phyloP scores from a whole-genome alignment of 2,888 invertebrate species.

The Drosophila neotestacea region DNA sequence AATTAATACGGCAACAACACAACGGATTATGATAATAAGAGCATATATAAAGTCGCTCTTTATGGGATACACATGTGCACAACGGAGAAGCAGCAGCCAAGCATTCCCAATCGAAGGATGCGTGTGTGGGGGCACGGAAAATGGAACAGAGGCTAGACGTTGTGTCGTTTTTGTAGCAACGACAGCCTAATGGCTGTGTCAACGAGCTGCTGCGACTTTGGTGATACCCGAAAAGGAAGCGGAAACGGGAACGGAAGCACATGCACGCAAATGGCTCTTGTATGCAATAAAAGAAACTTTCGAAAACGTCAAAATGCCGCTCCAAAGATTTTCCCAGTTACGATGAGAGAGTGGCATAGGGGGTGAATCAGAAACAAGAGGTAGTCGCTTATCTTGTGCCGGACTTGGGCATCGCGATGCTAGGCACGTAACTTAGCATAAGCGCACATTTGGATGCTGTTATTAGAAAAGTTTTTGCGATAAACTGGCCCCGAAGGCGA shows the following conservation, averaged over 20 bases:
- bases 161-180: slow-evolving; percentile 61
- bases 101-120: slow-evolving; percentile 22
- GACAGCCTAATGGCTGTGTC: slow-evolving; percentile 76
- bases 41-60: slow-evolving; percentile 72
- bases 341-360: slow-evolving; percentile 46
- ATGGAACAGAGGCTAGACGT: slow-evolving; percentile 51
- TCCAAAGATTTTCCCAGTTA: slow-evolving; percentile 77
- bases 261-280: slow-evolving; percentile 81
- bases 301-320: slow-evolving; percentile 79
- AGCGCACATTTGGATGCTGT: slow-evolving; percentile 80
- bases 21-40: slow-evolving; percentile 83
- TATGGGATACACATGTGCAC: slow-evolving; percentile 74
- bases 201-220: slow-evolving; percentile 73
- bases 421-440: slow-evolving; percentile 73
- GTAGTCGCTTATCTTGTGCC: slow-evolving; percentile 7
- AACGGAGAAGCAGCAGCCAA: slow-evolving; percentile 9
- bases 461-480: slow-evolving; percentile 78
- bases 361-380: neutral
- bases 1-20: slow-evolving; percentile 82
- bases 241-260: slow-evolving; percentile 63
- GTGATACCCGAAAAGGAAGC: slow-evolving; percentile 54
- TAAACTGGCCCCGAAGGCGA: slow-evolving; percentile 75
- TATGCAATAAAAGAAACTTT: slow-evolving; percentile 83
- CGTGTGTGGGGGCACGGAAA: neutral
- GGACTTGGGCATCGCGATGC: slow-evolving; percentile 63